These are phyloP conservation scores for Rhagonycha fulva DNA, from an alignment of 2,888 invertebrate genomes.

Conservation along the genomic window DNA sequence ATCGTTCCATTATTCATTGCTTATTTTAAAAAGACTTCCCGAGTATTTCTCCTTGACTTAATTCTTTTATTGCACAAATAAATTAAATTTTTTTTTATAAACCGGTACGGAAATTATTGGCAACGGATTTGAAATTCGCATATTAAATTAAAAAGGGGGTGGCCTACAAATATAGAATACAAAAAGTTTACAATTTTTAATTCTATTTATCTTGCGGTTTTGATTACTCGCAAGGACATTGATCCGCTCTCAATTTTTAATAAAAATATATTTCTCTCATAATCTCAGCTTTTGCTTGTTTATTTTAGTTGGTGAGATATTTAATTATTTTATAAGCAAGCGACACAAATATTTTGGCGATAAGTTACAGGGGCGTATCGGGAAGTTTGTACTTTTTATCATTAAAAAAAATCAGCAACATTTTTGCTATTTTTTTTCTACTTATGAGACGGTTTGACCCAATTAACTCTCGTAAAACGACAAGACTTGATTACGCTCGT, in stretches of 20 bases:
- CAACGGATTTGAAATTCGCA: not conserved
- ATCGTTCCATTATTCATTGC: constrained; percentile 7
- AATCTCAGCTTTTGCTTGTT: not conserved
- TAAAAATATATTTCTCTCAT: not conserved
- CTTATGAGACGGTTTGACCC: not conserved
- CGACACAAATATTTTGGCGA: not conserved
- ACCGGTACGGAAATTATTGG: not conserved
- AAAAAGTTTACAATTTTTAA: not conserved
- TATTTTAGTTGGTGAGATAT: not conserved
- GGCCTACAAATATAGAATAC: no score
- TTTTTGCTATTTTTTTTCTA: not conserved
- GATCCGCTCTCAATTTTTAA: not conserved
- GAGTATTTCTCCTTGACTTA: constrained; percentile 8
- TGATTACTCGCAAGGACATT: not conserved
- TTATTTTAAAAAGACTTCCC: constrained; percentile 11
- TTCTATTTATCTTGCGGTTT: not conserved
- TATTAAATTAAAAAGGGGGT: no score
- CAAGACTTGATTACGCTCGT: not conserved
- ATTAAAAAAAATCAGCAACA: not conserved
- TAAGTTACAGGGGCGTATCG: not conserved
- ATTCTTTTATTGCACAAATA: constrained; percentile 1
- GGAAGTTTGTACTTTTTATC: not conserved
- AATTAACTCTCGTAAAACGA: not conserved
- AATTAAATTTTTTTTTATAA: not conserved
- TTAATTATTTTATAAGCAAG: not conserved